Evolutionary conservation across 2,888 invertebrate genomes (phyloP), one percentile per base, ranked within the genome.

Genomic region (Plagodis pulveraria): DNA sequence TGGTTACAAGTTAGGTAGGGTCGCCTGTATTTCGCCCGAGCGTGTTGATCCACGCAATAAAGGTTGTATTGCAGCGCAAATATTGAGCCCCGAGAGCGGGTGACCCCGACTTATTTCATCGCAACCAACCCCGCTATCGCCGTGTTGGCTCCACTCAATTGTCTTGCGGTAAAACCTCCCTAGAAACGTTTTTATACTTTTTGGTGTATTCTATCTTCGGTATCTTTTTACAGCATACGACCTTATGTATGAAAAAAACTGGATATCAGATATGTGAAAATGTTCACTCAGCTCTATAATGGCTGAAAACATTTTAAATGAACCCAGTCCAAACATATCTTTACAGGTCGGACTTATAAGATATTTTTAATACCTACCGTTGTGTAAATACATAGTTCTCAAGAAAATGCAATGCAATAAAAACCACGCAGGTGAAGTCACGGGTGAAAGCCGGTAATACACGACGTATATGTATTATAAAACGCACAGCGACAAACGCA

Each of bases 31-130:
- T 79, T 72, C 73, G 74, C 70, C 76, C 74, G 73, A 79, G 73
- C 77, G 74, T 83, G 85, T 84, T 84, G 85, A 83, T 86, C 83
- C 82, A 74, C 76, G 83, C 83, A 87, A 88, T 88, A 89, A 89
- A 90, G 82, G 80, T 78, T 81, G 83, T 87, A 88, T 87, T 86
- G 85, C 87, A 82, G 79, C 77, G 80, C 86, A 89, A 89, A 89
- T 87, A 89, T 90, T 85, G 84, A 82, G 84, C 76, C 76, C 77
- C 80, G 78, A 78, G 79, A 78, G 75, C 76, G 79, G 75, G 69
- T 83, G 83, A 86, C 84, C 87, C 81, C 84, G 77, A 76, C 87
- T 88, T 84, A 86, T 89, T 88, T 85, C 80, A 78, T 82, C 83
- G 82, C 75, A 72, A 74, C 81, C 86, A 84, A 81, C 83, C 86